Conservation (phyloP, 2,797 vertebrate genomes). For the Bradypodion pumilum region DNA sequence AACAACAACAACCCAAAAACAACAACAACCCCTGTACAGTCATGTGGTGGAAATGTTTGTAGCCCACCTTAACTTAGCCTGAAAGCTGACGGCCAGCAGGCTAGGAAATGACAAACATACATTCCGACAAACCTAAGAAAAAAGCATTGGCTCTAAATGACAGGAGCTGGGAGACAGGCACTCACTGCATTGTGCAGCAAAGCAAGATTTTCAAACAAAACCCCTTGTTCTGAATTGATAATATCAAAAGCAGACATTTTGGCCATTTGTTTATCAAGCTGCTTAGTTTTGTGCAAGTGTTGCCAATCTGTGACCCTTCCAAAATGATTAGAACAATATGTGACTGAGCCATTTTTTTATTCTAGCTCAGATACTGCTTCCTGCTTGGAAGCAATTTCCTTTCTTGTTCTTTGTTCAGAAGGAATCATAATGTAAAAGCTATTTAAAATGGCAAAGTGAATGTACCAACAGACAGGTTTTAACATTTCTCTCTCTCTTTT, state of each 20-base stretch:
- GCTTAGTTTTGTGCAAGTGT: not conserved
- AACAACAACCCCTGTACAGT: too few species aligned
- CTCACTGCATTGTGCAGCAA: too few species aligned
- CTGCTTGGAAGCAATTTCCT: not conserved
- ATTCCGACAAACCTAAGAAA: too few species aligned
- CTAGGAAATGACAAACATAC: too few species aligned
- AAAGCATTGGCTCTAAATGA: too few species aligned
- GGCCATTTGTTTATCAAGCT: too few species aligned
- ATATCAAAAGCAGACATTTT: not conserved
- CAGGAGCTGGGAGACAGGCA: too few species aligned
- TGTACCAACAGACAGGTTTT: not conserved
- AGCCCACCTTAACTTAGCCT: too few species aligned
- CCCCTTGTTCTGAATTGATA: not conserved
- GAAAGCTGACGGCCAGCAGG: too few species aligned
- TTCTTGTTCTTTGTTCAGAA: not conserved
- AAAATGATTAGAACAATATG: not conserved
- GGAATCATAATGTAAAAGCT: not conserved
- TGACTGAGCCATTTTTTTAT: conserved; percentile 8
- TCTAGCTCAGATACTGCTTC: not conserved
- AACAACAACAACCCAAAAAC: too few species aligned
- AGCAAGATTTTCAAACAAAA: not conserved
- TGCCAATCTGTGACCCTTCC: not conserved
- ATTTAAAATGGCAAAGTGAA: not conserved
- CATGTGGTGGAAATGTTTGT: too few species aligned
- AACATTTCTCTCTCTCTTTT: not conserved